Percentiles rank a stretch among this genome's conserved stretches.
phyloP scores from a whole-genome alignment of 1,140 invertebrate genomes.

The Bursaphelenchus mucronatus region DNA sequence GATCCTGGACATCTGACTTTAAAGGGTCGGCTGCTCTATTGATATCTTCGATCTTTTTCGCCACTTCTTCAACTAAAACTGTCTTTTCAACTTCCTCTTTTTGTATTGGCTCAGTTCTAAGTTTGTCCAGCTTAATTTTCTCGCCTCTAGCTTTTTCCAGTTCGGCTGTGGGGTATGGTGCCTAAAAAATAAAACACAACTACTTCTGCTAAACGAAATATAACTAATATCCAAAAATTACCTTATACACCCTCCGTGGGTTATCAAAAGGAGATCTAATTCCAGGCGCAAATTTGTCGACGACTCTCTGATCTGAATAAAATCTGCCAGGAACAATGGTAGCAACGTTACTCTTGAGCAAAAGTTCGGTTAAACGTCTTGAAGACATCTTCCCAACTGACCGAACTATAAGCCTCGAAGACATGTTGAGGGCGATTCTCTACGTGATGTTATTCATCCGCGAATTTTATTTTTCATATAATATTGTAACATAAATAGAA shows the following conservation, averaged over 20 bases:
- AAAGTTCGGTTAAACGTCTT: too few relatives aligned
- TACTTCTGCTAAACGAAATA: background rate
- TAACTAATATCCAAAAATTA: constrained; percentile 20
- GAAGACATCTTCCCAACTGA: too few relatives aligned
- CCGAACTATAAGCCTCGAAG: too few relatives aligned
- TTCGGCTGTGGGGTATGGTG: background rate
- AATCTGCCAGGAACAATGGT: too few relatives aligned
- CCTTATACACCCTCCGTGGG: constrained; percentile 25
- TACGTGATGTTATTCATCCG: too few relatives aligned
- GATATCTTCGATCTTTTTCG: constrained; percentile 6
- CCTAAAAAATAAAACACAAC: constrained; percentile 18
- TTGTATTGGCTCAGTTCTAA: constrained; percentile 4
- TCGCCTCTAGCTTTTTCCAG: constrained; percentile 1
- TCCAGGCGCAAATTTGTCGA: constrained; percentile 27
- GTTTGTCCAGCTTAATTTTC: constrained; percentile 13
- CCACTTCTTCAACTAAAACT: background rate
- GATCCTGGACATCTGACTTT: background rate
- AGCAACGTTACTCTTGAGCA: too few relatives aligned
- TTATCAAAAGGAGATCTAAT: constrained; percentile 41
- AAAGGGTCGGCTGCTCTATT: constrained; percentile 1
- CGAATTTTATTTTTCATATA: too few relatives aligned
- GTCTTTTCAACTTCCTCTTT: background rate
- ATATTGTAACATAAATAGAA: too few relatives aligned
- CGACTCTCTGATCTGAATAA: constrained; percentile 23
- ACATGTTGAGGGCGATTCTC: too few relatives aligned